Conservation (phyloP, 2,113 vertebrate genomes). For the Pycnonotus jocosus region DNA sequence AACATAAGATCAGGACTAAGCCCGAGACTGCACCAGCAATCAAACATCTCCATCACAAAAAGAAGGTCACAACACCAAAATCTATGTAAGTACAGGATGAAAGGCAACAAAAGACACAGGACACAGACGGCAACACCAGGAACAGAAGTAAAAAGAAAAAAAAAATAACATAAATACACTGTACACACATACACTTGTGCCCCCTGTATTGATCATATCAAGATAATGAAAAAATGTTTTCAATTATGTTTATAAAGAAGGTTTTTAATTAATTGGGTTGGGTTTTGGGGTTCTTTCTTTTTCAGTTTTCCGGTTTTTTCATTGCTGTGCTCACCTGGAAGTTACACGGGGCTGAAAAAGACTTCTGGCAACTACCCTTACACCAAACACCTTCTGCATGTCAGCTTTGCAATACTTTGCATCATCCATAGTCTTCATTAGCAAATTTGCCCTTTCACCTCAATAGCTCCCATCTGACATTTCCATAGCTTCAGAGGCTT, state of each 20-base stretch:
- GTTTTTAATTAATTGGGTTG: not conserved
- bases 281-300: not conserved
- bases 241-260: not conserved
- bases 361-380: not conserved
- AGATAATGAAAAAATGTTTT: not conserved
- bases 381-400: not conserved
- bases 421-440: not conserved
- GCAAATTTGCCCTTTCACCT: not conserved
- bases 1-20: not conserved
- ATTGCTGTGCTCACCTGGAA: not conserved
- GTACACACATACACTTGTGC: fast-evolving
- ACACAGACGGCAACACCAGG: not conserved
- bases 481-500: not conserved
- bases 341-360: not conserved
- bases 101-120: not conserved
- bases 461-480: not conserved
- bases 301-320: not conserved
- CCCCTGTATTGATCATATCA: not conserved
- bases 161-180: not conserved
- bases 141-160: not conserved
- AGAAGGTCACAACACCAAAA: not conserved
- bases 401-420: not conserved
- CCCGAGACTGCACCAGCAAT: not conserved
- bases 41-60: not conserved
- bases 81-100: not conserved